Conservation (phyloP, 1,140 invertebrate genomes). For the Drosophila miranda region DNA sequence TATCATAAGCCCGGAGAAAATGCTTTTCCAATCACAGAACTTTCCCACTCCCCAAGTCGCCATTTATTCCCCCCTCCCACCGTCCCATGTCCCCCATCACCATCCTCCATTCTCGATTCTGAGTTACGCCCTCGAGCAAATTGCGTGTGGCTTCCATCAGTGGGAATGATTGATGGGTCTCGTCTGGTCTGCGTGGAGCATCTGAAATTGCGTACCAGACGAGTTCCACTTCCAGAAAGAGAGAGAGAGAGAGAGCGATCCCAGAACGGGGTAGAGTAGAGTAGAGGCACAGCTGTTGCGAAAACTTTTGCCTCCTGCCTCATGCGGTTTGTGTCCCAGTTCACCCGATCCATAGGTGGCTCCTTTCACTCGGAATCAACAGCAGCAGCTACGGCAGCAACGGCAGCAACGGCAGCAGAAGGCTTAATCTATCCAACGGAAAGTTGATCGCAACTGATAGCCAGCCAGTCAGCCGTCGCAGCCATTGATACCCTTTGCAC, state of each 20-base stretch:
- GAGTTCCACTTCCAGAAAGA: constrained; percentile 7
- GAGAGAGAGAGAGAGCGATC: background rate
- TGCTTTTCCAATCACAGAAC: constrained; percentile 38
- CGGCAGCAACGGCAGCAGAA: constrained; percentile 14
- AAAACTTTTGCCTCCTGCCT: constrained; percentile 20
- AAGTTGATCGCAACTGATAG: constrained; percentile 38
- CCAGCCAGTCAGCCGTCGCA: background rate
- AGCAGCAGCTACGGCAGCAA: background rate
- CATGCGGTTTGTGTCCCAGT: no score
- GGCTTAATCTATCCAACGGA: constrained; percentile 35
- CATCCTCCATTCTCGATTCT: constrained; percentile 35
- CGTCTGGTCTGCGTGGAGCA: no score
- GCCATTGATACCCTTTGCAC: constrained; percentile 63
- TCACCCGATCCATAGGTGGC: constrained; percentile 7
- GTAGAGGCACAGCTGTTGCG: constrained; percentile 33
- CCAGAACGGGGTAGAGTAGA: background rate
- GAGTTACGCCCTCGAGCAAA: constrained; percentile 48
- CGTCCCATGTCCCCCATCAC: constrained; percentile 17
- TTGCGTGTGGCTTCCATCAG: constrained; percentile 52
- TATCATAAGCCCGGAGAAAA: background rate
- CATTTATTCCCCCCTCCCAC: constrained; percentile 6
- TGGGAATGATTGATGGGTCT: constrained; percentile 44
- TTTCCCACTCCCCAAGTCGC: background rate
- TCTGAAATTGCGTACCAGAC: background rate
- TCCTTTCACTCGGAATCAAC: constrained; percentile 33